phyloP scores from a whole-genome alignment of 2,113 vertebrate genomes.

The Dicrurus megarhynchus region DNA sequence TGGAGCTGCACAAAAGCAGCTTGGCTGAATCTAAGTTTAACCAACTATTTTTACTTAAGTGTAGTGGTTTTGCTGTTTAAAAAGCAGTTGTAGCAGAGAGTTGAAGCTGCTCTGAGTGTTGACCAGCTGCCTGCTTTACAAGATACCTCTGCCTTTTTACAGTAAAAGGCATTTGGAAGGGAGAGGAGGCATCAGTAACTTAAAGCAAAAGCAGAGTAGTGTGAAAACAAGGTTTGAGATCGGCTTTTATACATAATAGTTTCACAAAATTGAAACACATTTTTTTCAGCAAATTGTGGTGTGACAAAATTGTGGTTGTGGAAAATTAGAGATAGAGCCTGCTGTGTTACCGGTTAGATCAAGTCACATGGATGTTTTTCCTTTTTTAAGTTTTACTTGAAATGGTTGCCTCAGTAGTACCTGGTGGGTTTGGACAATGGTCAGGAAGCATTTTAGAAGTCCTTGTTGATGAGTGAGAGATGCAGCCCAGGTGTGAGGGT shows the following conservation, averaged over 20 bases:
- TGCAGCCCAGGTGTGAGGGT: background rate
- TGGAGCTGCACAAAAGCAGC: background rate
- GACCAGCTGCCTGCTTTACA: background rate
- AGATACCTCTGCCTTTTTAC: background rate
- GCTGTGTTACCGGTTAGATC: background rate
- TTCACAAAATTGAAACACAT: background rate
- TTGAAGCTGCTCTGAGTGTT: background rate
- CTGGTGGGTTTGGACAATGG: background rate
- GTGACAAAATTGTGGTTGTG: background rate
- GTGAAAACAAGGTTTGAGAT: background rate
- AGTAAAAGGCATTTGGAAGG: background rate
- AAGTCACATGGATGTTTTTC: background rate
- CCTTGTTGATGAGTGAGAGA: accelerated
- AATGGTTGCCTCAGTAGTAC: background rate
- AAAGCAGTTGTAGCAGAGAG: background rate
- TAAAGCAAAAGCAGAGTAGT: background rate
- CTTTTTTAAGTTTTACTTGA: background rate
- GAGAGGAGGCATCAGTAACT: background rate
- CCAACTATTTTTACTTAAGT: background rate
- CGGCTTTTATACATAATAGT: background rate
- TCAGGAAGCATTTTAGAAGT: background rate
- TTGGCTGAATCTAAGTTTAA: background rate
- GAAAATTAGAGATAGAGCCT: background rate
- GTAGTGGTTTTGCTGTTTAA: background rate
- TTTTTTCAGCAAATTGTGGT: background rate